These are phyloP conservation scores for Limanda limanda DNA, from an alignment of 2,113 vertebrate genomes.

Conservation along the genomic window DNA sequence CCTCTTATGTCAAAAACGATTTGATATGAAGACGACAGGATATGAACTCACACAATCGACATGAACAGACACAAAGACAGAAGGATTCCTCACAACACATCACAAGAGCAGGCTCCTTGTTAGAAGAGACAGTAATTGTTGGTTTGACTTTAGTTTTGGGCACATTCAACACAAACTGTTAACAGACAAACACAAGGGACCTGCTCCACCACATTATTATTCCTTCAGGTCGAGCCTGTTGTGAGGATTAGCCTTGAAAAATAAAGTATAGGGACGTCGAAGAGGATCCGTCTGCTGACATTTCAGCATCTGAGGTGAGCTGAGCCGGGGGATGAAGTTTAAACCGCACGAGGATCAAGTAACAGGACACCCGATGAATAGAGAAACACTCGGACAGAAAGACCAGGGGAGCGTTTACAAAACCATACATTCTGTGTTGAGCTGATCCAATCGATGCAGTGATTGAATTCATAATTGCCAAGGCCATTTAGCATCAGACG, in stretches of 20 bases:
- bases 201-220: not conserved
- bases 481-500: conserved; percentile 29
- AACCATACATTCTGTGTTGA: conserved; percentile 34
- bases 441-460: not conserved
- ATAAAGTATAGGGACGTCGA: not conserved
- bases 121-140: conserved; percentile 4
- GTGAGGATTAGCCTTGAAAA: conserved; percentile 13
- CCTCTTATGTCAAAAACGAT: not conserved
- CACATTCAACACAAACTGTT: conserved; percentile 44
- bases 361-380: conserved; percentile 31
- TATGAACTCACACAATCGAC: not conserved
- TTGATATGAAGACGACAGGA: not conserved
- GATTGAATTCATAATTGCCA: conserved; percentile 25
- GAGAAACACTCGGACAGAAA: conserved; percentile 9
- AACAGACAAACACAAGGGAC: conserved; percentile 23
- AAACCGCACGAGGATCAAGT: conserved; percentile 35
- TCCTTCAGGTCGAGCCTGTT: conserved; percentile 20
- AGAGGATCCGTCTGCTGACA: conserved; percentile 31
- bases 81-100: not conserved
- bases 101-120: conserved; percentile 7
- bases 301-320: conserved; percentile 28
- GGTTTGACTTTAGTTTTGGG: conserved; percentile 49
- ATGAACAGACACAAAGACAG: not conserved
- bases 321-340: not conserved
- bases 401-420: conserved; percentile 31